Evolutionary conservation across 2,888 invertebrate species (phyloP).

Genomic region (Drosophila colorata): DNA sequence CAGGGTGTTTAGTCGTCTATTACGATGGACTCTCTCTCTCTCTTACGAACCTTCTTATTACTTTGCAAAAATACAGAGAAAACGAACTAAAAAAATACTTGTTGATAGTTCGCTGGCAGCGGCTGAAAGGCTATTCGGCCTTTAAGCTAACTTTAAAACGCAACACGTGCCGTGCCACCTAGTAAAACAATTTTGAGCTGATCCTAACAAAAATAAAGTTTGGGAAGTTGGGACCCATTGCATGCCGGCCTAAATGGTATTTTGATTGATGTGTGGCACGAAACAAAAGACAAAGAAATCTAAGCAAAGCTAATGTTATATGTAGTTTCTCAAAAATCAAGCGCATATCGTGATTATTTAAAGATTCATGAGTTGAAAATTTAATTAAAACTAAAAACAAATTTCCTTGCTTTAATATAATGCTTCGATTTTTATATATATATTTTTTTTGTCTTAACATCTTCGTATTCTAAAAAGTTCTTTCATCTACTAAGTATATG

Average conservation of each 20-base stretch:
- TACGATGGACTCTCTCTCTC: no score
- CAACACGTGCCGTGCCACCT: conserved; percentile 65
- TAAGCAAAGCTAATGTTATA: no score
- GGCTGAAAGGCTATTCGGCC: conserved; percentile 20
- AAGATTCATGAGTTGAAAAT: no score
- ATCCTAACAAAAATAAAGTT: conserved; percentile 24
- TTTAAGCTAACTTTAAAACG: conserved; percentile 64
- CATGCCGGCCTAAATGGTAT: conserved; percentile 65
- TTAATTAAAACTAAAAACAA: no score
- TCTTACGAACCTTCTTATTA: conserved; percentile 2
- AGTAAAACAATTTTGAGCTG: conserved; percentile 12
- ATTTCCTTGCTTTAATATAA: no score
- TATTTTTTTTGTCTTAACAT: no score
- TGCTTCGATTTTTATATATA: no score
- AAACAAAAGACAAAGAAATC: conserved; percentile 32
- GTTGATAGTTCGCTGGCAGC: conserved; percentile 63
- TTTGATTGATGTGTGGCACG: conserved; percentile 76
- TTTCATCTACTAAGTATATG: no score
- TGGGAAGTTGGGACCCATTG: conserved; percentile 32
- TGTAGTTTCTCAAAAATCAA: no score
- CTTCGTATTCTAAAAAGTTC: no score
- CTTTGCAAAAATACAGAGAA: conserved; percentile 5
- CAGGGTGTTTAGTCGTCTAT: conserved; percentile 6
- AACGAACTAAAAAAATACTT: conserved; percentile 45
- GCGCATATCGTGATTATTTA: no score